phyloP scores from a whole-genome alignment of 2,113 vertebrate species.

The Spheniscus mendiculus region DNA sequence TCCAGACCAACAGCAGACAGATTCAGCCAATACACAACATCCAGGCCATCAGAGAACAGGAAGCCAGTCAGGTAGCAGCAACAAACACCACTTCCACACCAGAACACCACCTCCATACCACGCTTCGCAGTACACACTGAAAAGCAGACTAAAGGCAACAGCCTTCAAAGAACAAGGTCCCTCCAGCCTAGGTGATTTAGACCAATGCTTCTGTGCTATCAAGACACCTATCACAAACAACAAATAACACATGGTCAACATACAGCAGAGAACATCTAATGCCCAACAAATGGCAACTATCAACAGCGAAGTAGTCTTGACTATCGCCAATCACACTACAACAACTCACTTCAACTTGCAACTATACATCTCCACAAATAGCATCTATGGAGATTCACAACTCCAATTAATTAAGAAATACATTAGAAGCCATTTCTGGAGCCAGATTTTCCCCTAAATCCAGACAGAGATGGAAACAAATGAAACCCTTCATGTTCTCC shows the following conservation, averaged over 20 bases:
- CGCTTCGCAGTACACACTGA: background rate
- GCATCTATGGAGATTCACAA: background rate
- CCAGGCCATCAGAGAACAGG: background rate
- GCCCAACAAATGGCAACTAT: background rate
- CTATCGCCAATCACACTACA: background rate
- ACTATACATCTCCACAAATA: background rate
- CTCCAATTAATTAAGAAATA: background rate
- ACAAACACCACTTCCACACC: background rate
- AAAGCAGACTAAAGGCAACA: background rate
- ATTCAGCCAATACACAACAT: rapidly evolving
- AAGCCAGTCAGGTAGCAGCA: background rate
- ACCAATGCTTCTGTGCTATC: background rate
- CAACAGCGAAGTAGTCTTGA: background rate
- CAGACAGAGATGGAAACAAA: background rate
- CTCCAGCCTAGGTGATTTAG: background rate
- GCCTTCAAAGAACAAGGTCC: background rate
- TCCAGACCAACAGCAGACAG: background rate
- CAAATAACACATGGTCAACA: background rate
- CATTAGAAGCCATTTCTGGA: background rate
- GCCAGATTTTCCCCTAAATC: background rate
- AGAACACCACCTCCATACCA: background rate
- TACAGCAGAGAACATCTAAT: background rate
- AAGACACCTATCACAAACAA: background rate
- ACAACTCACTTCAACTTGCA: background rate
- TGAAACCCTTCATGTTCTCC: background rate